A percentile compares a stretch with the other conserved stretches of the same genome.
Evolutionary conservation across 2,797 vertebrate species (phyloP).

Genomic region (Poeciliopsis turneri): DNA sequence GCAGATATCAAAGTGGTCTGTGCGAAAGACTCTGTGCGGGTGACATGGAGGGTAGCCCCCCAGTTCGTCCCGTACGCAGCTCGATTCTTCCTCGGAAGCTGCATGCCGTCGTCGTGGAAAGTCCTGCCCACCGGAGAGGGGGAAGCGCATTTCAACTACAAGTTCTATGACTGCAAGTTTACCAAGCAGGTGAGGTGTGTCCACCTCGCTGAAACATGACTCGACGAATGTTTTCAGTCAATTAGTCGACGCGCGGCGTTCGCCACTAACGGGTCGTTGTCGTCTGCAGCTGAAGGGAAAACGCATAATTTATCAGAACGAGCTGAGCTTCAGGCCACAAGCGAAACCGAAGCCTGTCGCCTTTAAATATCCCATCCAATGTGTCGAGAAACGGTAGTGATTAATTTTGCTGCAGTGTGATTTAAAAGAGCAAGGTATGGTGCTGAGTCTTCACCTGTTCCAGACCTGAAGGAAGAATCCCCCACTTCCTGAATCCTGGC

Average conservation of each 20-base stretch:
- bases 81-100: constrained; percentile 79
- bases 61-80: constrained; percentile 47
- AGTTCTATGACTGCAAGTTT: constrained; percentile 67
- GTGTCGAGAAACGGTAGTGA: constrained; percentile 65
- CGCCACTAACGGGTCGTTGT: not conserved
- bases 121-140: constrained; percentile 46
- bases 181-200: constrained; percentile 57
- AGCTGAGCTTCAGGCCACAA: constrained; percentile 67
- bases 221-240: no score
- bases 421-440: not conserved
- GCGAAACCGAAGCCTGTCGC: constrained; percentile 40
- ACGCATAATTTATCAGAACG: constrained; percentile 55
- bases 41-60: constrained; percentile 67
- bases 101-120: constrained; percentile 50
- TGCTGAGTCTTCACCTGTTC: constrained; percentile 8
- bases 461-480: constrained; percentile 63
- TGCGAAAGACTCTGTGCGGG: constrained; percentile 23
- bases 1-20: constrained; percentile 72
- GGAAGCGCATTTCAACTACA: constrained; percentile 61
- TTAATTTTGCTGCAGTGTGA: not conserved
- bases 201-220: not conserved
- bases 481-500: constrained; percentile 54
- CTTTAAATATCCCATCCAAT: constrained; percentile 58
- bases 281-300: constrained; percentile 68
- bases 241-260: no score